A percentile compares a stretch with the other conserved stretches of the same genome.
These are phyloP conservation scores for Musca domestica DNA, from an alignment of 1,140 invertebrate species.

Conservation along the genomic window DNA sequence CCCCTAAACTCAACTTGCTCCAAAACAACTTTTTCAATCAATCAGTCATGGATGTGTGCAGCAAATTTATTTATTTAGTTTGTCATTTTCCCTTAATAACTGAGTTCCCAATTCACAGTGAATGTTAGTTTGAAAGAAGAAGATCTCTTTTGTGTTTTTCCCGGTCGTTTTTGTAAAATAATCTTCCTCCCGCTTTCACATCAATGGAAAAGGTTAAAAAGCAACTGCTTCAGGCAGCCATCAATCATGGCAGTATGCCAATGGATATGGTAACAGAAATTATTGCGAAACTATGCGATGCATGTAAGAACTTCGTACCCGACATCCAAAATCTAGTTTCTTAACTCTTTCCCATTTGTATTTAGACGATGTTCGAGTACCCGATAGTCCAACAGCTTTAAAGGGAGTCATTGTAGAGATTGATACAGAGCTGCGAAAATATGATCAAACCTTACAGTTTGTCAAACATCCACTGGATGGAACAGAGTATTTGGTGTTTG, in stretches of 20 bases:
- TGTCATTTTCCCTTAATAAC: too few relatives aligned
- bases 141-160: too few relatives aligned
- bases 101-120: too few relatives aligned
- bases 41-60: too few relatives aligned
- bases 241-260: slow-evolving; percentile 21
- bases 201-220: slow-evolving; percentile 22
- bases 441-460: slow-evolving; percentile 23
- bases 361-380: slow-evolving; percentile 21
- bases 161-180: too few relatives aligned
- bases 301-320: slow-evolving; percentile 9
- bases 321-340: neutral
- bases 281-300: slow-evolving; percentile 10
- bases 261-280: neutral
- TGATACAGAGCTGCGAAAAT: slow-evolving; percentile 18
- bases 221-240: slow-evolving; percentile 17
- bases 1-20: too few relatives aligned
- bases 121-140: too few relatives aligned
- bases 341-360: neutral
- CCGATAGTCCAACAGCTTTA: neutral
- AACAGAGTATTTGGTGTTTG: slow-evolving; percentile 22
- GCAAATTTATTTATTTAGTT: too few relatives aligned
- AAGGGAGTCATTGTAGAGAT: slow-evolving; percentile 21
- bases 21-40: too few relatives aligned
- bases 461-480: slow-evolving; percentile 23
- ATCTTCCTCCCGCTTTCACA: neutral